Percentiles rank a stretch among this genome's conserved stretches.
Conservation (phyloP, 2,113 vertebrate species). For the Calypte anna region DNA sequence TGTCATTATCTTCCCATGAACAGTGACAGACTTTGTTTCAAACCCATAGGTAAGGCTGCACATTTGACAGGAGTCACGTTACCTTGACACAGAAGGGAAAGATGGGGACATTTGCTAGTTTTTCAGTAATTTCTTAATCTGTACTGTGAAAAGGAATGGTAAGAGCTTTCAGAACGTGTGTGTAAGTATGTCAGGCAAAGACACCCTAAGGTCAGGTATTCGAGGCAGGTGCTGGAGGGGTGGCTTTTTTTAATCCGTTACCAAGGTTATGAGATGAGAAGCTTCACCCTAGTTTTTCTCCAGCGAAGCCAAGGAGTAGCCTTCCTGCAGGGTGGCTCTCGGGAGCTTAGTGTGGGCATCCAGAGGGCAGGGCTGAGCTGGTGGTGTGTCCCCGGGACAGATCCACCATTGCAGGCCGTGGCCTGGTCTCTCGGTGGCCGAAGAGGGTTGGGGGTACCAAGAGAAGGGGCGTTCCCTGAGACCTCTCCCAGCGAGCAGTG, state of each 20-base stretch:
- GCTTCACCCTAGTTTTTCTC: accelerated
- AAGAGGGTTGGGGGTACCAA: too few relatives aligned
- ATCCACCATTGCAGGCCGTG: background rate
- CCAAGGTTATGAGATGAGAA: background rate
- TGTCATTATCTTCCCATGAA: background rate
- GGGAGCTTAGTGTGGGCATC: accelerated
- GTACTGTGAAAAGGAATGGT: background rate
- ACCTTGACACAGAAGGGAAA: background rate
- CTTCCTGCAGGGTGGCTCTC: background rate
- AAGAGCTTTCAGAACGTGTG: background rate
- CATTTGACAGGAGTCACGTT: background rate
- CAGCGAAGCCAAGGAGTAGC: background rate
- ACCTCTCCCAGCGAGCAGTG: too few relatives aligned
- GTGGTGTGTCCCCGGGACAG: background rate
- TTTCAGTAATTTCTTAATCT: background rate
- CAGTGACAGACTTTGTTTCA: background rate
- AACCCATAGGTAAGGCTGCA: accelerated
- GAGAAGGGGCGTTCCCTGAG: background rate
- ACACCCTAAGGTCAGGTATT: accelerated
- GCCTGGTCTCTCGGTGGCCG: too few relatives aligned
- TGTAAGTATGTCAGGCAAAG: background rate
- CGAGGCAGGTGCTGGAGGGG: background rate
- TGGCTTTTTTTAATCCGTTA: background rate
- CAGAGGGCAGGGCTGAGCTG: accelerated
- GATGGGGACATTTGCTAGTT: background rate